These are phyloP conservation scores for Choloepus didactylus DNA, from an alignment of 2,797 vertebrate genomes.

Conservation along the genomic window DNA sequence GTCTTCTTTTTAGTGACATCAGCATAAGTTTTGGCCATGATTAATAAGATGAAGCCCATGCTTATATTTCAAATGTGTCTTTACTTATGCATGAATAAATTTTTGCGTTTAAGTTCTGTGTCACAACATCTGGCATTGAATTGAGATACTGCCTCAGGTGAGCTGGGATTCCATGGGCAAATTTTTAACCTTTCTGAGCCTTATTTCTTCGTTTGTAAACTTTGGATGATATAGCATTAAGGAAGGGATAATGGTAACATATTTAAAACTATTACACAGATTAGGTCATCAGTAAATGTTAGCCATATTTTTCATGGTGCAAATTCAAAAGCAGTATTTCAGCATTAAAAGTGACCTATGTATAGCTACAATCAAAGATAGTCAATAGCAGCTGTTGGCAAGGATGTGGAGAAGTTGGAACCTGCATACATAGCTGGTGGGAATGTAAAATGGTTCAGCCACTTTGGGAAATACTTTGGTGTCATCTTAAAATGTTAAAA, in stretches of 20 bases:
- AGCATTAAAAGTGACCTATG: background rate
- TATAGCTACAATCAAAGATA: background rate
- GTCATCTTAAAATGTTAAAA: slow-evolving; percentile 42
- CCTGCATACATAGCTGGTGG: background rate
- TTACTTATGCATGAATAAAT: background rate
- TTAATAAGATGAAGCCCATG: background rate
- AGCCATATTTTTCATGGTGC: background rate
- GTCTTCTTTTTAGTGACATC: background rate
- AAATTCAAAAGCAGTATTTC: slow-evolving; percentile 43
- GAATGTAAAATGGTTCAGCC: background rate
- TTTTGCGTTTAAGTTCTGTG: background rate
- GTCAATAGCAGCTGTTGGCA: background rate
- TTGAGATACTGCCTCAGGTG: background rate
- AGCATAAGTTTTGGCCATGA: background rate
- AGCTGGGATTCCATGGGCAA: background rate
- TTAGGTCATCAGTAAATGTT: background rate
- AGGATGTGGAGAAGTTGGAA: background rate
- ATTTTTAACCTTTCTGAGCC: background rate
- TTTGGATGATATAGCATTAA: background rate
- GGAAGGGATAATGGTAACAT: background rate
- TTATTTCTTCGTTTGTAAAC: slow-evolving; percentile 26
- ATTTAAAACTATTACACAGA: background rate
- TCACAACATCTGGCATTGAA: background rate
- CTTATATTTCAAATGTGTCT: background rate
- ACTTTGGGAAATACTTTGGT: slow-evolving; percentile 3